Base-by-base conservation (phyloP, 2,113 vertebrate species). In the Plestiodon gilberti region DNA sequence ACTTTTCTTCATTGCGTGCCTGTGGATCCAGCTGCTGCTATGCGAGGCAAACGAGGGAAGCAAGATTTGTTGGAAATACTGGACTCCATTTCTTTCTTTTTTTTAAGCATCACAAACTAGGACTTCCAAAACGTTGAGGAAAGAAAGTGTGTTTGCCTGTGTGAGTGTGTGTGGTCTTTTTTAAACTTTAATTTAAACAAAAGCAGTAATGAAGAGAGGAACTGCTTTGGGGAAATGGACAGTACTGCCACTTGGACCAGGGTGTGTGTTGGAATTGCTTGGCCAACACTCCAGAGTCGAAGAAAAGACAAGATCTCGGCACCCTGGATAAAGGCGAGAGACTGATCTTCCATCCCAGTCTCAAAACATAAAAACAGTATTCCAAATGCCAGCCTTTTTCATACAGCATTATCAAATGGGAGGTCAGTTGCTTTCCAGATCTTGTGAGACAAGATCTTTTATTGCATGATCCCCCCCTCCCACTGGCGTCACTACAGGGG, bases 1-100 rank as follows among this genome's bases (percentile, higher is more conserved):
- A 93, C 89, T 71, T 94, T 90, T 86, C 89, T 90, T 6, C 3
- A 25, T 89, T 65, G 81, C 85, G 89, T 71, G 85, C 0, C 22
- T 64, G 91, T 90, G 87, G 93, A 89, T 83, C 91, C 89, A 91
- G 90, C 92, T 95, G 93, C 89, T 94, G 85, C 71, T 87, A 7
- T 82, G 89, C 91, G 88, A 90, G 84, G 89, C 87, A 88, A 88
- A 92, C 86, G 91, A 94, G 70, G 89, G 90, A 93, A 65, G 64
- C 20, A 3, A 40, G 91, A 91, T 85, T 84, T 88, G 85, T 59
- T 55, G 92, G 90, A 57, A 76, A 81, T 90, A 81, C 81, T 93
- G 83, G 88, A 93, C 92, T 93, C 88, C 48, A 0, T 92, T 91
- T 89, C 89, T 91, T 91, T 84, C n/a, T n/a, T 89, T 90, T 83